phyloP scores from a whole-genome alignment of 2,113 vertebrate genomes.

The Scalopus aquaticus region DNA sequence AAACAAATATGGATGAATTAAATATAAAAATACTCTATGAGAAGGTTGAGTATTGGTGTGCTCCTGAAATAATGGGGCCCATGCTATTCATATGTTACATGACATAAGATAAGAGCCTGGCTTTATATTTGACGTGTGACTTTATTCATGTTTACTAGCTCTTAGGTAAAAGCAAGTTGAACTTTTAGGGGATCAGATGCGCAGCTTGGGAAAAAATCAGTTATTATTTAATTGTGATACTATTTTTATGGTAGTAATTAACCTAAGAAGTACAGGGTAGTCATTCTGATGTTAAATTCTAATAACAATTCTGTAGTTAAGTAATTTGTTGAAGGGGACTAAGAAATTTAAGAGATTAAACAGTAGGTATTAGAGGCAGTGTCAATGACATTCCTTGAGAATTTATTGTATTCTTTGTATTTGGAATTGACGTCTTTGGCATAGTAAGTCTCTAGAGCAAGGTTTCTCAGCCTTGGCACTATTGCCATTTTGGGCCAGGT shows the following conservation, averaged over 20 bases:
- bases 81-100: neutral
- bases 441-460: neutral
- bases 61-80: neutral
- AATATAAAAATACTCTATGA: conserved; percentile 16
- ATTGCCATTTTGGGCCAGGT: neutral
- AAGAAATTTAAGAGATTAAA: conserved; percentile 31
- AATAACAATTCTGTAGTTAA: conserved; percentile 26
- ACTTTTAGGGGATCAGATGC: neutral
- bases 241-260: conserved; percentile 28
- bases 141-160: neutral
- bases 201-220: neutral
- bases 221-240: neutral
- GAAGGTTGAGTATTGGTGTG: neutral
- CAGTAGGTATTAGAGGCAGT: neutral
- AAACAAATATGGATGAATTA: conserved; percentile 43
- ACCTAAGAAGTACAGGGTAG: neutral
- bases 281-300: conserved; percentile 41
- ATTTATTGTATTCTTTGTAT: neutral
- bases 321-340: conserved; percentile 8
- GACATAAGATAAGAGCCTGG: neutral
- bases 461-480: neutral
- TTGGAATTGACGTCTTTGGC: conserved; percentile 26
- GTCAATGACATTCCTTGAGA: conserved; percentile 5
- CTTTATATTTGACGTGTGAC: neutral
- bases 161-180: conserved; percentile 18